phyloP scores from a whole-genome alignment of 1,140 invertebrate genomes.

The Dendroctonus valens region DNA sequence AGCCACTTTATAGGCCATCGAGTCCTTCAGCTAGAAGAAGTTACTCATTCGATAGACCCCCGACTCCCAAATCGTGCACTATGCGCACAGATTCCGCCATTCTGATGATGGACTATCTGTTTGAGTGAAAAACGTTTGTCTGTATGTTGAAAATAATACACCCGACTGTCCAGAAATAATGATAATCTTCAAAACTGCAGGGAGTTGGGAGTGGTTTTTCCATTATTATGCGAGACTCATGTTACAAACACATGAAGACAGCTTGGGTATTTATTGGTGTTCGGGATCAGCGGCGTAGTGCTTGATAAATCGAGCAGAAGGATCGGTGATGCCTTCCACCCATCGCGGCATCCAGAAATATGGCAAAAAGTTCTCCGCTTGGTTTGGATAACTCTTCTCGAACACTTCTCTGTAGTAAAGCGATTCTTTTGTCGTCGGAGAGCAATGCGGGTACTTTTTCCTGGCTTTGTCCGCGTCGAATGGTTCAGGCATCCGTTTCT shows the following conservation, averaged over 20 bases:
- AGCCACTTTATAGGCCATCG: slow-evolving; percentile 1
- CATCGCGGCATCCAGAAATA: slow-evolving; percentile 87
- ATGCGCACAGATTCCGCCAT: slow-evolving; percentile 12
- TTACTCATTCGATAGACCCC: neutral
- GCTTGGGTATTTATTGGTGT: too few relatives aligned
- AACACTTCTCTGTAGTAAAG: slow-evolving; percentile 74
- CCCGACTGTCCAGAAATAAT: neutral
- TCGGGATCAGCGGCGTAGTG: slow-evolving; percentile 60
- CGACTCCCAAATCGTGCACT: neutral
- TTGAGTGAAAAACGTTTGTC: neutral
- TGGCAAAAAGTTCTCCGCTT: slow-evolving; percentile 63
- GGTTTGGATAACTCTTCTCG: slow-evolving; percentile 64
- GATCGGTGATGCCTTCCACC: slow-evolving; percentile 68
- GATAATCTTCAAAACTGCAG: neutral
- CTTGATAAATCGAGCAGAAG: slow-evolving; percentile 74
- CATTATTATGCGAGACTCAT: too few relatives aligned
- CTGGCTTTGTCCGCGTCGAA: slow-evolving; percentile 59
- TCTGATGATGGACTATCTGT: slow-evolving; percentile 23
- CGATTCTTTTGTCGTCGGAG: slow-evolving; percentile 80
- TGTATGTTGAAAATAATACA: neutral
- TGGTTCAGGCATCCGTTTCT: slow-evolving; percentile 58
- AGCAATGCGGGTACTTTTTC: slow-evolving; percentile 64
- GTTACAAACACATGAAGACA: too few relatives aligned
- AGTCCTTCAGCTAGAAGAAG: slow-evolving; percentile 14
- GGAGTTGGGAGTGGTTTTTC: too few relatives aligned